Evolutionary conservation across 2,888 invertebrate genomes (phyloP).

Genomic region (Calliopum simillimum): DNA sequence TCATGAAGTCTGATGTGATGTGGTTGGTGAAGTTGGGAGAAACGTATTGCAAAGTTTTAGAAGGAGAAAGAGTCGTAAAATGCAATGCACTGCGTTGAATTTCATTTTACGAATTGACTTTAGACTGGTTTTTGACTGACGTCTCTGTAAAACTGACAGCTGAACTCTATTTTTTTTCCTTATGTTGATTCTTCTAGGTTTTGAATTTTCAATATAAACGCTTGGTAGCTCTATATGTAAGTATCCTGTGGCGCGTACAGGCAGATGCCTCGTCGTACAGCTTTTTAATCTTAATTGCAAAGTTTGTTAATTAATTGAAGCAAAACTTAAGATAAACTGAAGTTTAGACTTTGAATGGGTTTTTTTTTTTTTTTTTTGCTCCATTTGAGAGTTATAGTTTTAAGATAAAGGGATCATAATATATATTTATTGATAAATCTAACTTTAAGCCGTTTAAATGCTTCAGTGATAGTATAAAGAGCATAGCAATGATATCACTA

Average conservation of each 20-base stretch:
- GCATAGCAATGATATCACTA: no score
- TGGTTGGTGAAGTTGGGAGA: not conserved
- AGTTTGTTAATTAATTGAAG: constrained; percentile 22
- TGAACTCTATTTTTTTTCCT: not conserved
- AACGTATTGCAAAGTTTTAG: no score
- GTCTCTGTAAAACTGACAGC: not conserved
- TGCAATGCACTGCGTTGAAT: not conserved
- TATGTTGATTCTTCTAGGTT: no score
- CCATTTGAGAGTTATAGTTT: no score
- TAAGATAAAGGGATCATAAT: no score
- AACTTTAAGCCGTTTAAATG: no score
- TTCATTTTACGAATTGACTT: not conserved
- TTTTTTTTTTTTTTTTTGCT: no score
- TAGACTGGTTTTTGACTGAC: not conserved
- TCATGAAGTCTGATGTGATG: not conserved
- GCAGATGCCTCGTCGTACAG: not conserved
- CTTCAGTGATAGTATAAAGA: no score
- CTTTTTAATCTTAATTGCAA: constrained; percentile 22
- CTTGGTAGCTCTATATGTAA: not conserved
- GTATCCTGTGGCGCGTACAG: not conserved
- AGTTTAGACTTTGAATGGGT: no score
- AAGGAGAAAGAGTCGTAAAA: no score
- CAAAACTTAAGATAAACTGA: constrained; percentile 13
- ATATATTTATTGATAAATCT: no score
- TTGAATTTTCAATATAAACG: not conserved